Percentiles rank a stretch among this genome's conserved stretches.
These are phyloP conservation scores for Stichodactyla helianthus DNA, from an alignment of 64 coral and sea anemone species.

Conservation along the genomic window DNA sequence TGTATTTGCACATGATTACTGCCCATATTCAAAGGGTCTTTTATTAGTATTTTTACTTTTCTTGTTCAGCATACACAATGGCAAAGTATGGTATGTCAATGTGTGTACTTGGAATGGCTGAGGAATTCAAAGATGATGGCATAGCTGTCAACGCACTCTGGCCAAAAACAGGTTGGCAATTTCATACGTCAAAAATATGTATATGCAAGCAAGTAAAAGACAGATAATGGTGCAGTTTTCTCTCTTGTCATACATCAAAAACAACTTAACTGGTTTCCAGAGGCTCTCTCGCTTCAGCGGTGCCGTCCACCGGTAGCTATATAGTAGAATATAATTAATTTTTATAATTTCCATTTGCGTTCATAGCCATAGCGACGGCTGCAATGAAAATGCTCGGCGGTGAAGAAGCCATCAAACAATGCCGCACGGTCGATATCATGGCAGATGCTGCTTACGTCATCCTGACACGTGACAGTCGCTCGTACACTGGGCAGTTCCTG, in stretches of 20 bases:
- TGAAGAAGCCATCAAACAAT: slow-evolving; percentile 50
- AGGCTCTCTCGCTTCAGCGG: too few species aligned
- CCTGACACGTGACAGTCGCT: slow-evolving; percentile 82
- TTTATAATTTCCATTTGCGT: background rate
- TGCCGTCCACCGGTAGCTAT: background rate
- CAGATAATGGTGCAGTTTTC: too few species aligned
- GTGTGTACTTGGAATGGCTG: slow-evolving; percentile 96
- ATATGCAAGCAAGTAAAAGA: background rate
- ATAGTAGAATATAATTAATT: background rate
- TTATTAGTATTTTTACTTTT: background rate
- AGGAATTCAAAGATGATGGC: slow-evolving; percentile 90
- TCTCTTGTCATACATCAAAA: too few species aligned
- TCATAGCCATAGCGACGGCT: slow-evolving; percentile 76
- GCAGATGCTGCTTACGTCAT: slow-evolving; percentile 90
- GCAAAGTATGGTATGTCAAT: slow-evolving; percentile 97
- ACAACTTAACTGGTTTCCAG: too few species aligned
- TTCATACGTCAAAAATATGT: background rate
- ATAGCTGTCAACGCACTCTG: slow-evolving; percentile 94
- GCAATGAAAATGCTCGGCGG: slow-evolving; percentile 92
- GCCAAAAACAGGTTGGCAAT: slow-evolving; percentile 82
- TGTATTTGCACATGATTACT: too few species aligned
- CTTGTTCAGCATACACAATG: slow-evolving; percentile 80
- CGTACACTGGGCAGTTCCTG: slow-evolving; percentile 89
- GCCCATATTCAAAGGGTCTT: too few species aligned
- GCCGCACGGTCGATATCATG: slow-evolving; percentile 90